These are phyloP conservation scores for Sesia bembeciformis DNA, from an alignment of 2,888 invertebrate species.

Conservation along the genomic window DNA sequence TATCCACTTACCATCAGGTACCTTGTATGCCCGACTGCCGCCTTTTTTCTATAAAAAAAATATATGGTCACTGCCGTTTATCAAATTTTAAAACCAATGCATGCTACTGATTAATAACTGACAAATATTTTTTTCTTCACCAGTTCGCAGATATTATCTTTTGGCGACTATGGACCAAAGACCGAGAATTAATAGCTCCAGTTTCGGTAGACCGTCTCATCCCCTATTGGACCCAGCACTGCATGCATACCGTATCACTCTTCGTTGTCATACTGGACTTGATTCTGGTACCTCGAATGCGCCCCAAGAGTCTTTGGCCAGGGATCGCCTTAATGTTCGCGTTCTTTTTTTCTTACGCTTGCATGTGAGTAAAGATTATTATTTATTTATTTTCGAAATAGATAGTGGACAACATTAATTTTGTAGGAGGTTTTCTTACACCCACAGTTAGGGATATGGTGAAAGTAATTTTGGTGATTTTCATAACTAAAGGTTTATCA, in stretches of 20 bases:
- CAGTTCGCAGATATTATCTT: constrained; percentile 56
- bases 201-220: constrained; percentile 30
- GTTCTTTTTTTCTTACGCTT: constrained; percentile 28
- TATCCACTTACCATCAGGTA: too few relatives aligned
- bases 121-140: background rate
- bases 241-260: constrained; percentile 51
- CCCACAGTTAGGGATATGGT: too few relatives aligned
- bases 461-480: too few relatives aligned
- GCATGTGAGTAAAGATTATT: constrained; percentile 31
- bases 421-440: background rate
- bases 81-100: too few relatives aligned
- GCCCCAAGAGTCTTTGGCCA: constrained; percentile 29
- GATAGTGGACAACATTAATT: constrained; percentile 11
- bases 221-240: constrained; percentile 51
- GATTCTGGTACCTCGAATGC: constrained; percentile 32
- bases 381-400: constrained; percentile 4
- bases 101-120: too few relatives aligned
- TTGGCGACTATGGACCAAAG: constrained; percentile 51
- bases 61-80: too few relatives aligned
- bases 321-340: constrained; percentile 24
- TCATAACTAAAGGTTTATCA: too few relatives aligned
- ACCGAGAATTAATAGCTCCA: constrained; percentile 41
- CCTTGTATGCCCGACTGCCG: too few relatives aligned
- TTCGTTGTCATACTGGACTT: constrained; percentile 39
- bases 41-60: too few relatives aligned